Conservation (phyloP, 2,113 vertebrate genomes). For the Lasiurus borealis region DNA sequence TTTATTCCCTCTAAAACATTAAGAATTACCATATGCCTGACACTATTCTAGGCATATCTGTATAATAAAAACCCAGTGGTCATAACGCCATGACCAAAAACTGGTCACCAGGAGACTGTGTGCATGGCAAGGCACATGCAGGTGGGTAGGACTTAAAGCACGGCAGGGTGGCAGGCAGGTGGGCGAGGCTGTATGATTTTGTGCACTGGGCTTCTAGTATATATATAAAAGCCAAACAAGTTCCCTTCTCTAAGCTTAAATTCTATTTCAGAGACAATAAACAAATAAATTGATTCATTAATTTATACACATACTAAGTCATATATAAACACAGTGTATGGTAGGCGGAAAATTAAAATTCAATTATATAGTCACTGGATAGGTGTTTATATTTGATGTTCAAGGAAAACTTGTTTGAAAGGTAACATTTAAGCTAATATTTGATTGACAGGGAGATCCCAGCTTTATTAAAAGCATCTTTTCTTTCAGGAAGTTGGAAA, state of each 20-base stretch:
- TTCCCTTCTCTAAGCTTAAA: neutral
- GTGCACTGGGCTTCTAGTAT: neutral
- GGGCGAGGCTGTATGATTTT: too few species aligned
- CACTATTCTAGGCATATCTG: neutral
- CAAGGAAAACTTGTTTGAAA: neutral
- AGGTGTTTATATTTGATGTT: neutral
- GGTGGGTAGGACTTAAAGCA: too few species aligned
- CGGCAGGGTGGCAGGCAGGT: too few species aligned
- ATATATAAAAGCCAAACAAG: neutral
- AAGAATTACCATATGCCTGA: neutral
- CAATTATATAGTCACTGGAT: neutral
- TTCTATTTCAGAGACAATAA: neutral
- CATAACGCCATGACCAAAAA: too few species aligned
- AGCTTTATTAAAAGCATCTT: neutral
- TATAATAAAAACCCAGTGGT: neutral
- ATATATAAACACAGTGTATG: neutral
- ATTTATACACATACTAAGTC: neutral
- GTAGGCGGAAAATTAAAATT: neutral
- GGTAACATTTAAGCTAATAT: neutral
- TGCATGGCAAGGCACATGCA: too few species aligned
- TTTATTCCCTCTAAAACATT: neutral
- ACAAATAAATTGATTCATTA: neutral
- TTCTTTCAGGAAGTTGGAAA: neutral
- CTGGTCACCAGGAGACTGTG: too few species aligned
- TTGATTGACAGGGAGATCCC: neutral